Conservation (phyloP, 2,113 vertebrate genomes). For the Picathartes gymnocephalus region DNA sequence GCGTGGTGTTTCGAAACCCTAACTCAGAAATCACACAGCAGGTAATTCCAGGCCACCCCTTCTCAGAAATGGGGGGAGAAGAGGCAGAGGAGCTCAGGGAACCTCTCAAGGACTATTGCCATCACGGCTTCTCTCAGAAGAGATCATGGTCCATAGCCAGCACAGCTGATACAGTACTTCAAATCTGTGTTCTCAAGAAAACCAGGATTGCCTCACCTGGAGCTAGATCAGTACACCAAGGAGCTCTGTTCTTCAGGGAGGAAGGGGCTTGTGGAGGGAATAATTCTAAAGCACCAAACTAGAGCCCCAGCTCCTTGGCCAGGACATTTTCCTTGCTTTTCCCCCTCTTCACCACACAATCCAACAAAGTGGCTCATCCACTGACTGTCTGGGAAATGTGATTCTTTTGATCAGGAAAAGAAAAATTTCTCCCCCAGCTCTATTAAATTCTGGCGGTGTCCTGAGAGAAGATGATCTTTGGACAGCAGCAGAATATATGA, state of each 20-base stretch:
- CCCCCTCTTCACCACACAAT: background rate
- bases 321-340: background rate
- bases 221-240: background rate
- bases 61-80: background rate
- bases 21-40: background rate
- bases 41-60: background rate
- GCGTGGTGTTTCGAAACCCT: background rate
- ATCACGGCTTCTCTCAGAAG: background rate
- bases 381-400: background rate
- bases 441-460: background rate
- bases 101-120: background rate
- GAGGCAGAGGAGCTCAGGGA: background rate
- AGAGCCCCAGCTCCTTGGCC: background rate
- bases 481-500: background rate
- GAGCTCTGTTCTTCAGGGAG: background rate
- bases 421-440: background rate
- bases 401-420: background rate
- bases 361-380: background rate
- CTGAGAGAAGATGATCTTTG: background rate
- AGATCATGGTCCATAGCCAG: background rate
- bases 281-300: background rate
- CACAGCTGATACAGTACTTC: too few species aligned
- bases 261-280: background rate
- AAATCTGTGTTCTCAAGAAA: background rate
- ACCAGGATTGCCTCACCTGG: background rate